Base-by-base conservation (phyloP, 92 coral and sea anemone genomes). In the Parazoanthus swiftii region DNA sequence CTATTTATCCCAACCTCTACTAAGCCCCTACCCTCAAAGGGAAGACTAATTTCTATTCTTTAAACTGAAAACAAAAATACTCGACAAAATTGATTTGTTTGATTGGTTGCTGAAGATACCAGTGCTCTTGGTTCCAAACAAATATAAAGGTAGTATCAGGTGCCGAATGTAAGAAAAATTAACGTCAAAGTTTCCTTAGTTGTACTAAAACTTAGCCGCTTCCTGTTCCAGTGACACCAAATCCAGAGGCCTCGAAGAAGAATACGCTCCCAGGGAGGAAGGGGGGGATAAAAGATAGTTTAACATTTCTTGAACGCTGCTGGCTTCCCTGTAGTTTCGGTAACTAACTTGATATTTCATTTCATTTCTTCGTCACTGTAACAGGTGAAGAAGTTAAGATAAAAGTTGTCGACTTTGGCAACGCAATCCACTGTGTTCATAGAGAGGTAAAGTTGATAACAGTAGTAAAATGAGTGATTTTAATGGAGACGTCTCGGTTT, bases 351-450 rank as follows among this genome's bases (percentile, higher is more conserved):
- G 67, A 25, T 85, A 36, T n/a, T 85, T 81, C 23, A 1, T 85
- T 68, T 38, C 15, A 6, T 42, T 86, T 21, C 5, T 23, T 88
- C 66, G 3, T 63, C 7, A 14, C 15, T 37, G 79, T 77, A 80
- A 14, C 56, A 94, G 99, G 95, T 80, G 94, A 92, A 38, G 94
- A 91, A 76, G 86, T 90, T 80, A 93, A 86, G 84, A 88, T 96
- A 25, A 96, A 96, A 76, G 93, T 96, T 9, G 85, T 96, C 43
- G 99, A 96, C 88, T 96, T 96, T 89, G 99, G 99, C 18, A 96
- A 96, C 86, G 98, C 99, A 81, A 92, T 96, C 43, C 94, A 91
- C 81, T 93, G 96, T 90, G 85, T 92, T 59, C 96, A 96, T 33
- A 88, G 86, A 70, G 99, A 96, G 96, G 99, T 96, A 92, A 38